Conservation (phyloP, 1,140 invertebrate genomes). For the Drosophila melanogaster region Release_6_plus_ISO1_MT NT_037436.4:13887001-13887500, state of each 20-base stretch:
- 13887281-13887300: constrained; percentile 77
- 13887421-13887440: constrained; percentile 93
- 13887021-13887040: too few species aligned
- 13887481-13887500: constrained; percentile 85
- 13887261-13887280: constrained; percentile 86
- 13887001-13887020: too few species aligned
- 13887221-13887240: constrained; percentile 94
- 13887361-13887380: constrained; percentile 85
- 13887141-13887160: background rate
- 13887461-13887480: constrained; percentile 85
- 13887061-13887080: too few species aligned
- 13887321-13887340: constrained; percentile 80
- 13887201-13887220: constrained; percentile 91
- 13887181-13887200: constrained; percentile 80
- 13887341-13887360: constrained; percentile 84
- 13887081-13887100: too few species aligned
- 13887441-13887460: constrained; percentile 94
- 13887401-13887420: constrained; percentile 89
- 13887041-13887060: too few species aligned
- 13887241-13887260: constrained; percentile 94
- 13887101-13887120: too few species aligned
- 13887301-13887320: constrained; percentile 65
- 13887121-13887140: too few species aligned
- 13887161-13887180: constrained; percentile 76
- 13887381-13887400: constrained; percentile 82